Evolutionary conservation across 92 coral and sea anemone genomes (phyloP), one percentile per base, ranked within the genome.

Genomic region (Plumapathes pennacea): DNA sequence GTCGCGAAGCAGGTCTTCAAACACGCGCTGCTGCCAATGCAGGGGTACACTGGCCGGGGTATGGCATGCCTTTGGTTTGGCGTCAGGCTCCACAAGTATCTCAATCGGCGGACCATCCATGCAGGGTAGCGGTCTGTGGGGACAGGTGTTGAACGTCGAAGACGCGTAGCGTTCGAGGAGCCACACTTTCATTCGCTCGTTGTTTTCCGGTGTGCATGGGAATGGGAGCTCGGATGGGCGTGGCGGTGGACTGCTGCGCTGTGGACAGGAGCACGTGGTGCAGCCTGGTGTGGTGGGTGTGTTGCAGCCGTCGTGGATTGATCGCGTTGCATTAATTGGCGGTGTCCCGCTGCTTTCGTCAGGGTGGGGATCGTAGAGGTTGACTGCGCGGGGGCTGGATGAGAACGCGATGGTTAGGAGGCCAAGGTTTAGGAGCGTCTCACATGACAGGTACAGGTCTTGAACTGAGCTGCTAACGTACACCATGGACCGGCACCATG

Each of bases 371-470:
- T 24, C 26, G 39, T 38, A 52, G 25, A 2, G 10, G 46, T 32
- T 25, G 15, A 1, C 61, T 19, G 12, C 22, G 60, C 14, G 24
- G 45, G 32, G 15, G n/a, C n/a, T n/a, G 3, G 51, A 45, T 11
- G 80, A 67, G 67, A 82, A 68, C 43, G 21, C 57, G 4, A 20
- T 50, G 2, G 84, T 14, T 32, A 76, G 62, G 57, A 64, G 38
- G 18, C 90, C 82, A 26, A 78, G 74, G 74, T 58, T 85, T 66
- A 85, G 79, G 32, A 85, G 23, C 19, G 88, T 38, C 11, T 85
- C 87, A 54, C 48, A 78, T 2, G 94, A 85, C 22, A 85, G 41
- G 77, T 80, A 85, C 76, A 85, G 67, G 44, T 13, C 71, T 27
- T 64, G 63, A 28, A 85, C 76, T 2, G 83, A 39, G 65, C 74